Conservation (phyloP, 2,888 invertebrate species). For the Orchesellides sinensis region DNA sequence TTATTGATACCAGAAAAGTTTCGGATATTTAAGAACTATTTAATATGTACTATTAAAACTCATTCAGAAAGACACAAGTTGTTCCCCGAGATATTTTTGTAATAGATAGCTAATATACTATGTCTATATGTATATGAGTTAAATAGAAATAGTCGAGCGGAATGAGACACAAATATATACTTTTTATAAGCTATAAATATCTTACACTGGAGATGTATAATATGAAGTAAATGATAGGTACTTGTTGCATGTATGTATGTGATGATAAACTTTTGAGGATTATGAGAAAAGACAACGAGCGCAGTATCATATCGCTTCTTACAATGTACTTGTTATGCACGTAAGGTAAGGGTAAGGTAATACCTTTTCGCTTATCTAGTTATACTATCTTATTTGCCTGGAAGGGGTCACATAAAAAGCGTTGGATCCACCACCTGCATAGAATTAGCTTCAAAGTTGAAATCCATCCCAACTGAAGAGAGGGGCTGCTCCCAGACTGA, state of each 20-base stretch:
- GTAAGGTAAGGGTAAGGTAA: constrained; percentile 10
- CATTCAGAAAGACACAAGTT: constrained; percentile 46
- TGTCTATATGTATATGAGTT: not conserved
- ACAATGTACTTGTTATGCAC: constrained; percentile 3
- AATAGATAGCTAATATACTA: not conserved
- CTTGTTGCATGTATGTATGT: not conserved
- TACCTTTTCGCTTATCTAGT: constrained; percentile 47
- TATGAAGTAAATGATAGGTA: constrained; percentile 7
- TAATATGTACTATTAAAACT: constrained; percentile 8
- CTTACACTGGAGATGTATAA: not conserved
- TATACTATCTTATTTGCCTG: constrained; percentile 35
- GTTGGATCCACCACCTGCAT: constrained; percentile 34
- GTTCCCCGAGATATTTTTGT: constrained; percentile 43
- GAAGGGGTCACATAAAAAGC: constrained; percentile 57
- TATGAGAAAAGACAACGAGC: not conserved
- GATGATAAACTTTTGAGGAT: not conserved
- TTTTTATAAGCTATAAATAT: not conserved
- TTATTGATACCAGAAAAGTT: not conserved
- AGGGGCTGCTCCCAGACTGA: constrained; percentile 72
- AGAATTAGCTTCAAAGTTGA: constrained; percentile 66
- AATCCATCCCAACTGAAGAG: constrained; percentile 70
- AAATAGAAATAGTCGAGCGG: constrained; percentile 54
- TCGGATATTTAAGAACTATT: not conserved
- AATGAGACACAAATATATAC: constrained; percentile 25
- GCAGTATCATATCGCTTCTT: not conserved